Conservation (phyloP, 2,888 invertebrate genomes). For the Pollenia griseotomentosa region DNA sequence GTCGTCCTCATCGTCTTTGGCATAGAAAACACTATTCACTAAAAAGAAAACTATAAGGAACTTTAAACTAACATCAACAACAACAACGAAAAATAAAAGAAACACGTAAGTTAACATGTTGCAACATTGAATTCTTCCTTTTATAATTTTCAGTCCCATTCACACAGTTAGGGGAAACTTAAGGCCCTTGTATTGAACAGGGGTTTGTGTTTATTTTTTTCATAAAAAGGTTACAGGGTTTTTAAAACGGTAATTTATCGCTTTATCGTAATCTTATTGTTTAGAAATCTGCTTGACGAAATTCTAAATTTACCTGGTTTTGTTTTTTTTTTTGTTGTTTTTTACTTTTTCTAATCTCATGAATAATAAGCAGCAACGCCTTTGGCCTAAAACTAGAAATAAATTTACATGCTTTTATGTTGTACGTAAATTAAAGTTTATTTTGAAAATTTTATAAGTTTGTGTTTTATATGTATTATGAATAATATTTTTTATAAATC, state of each 20-base stretch:
- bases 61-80: slow-evolving; percentile 1
- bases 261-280: slow-evolving; percentile 40
- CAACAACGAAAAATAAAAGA: slow-evolving; percentile 19
- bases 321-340: slow-evolving; percentile 1
- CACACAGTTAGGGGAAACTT: slow-evolving; percentile 67
- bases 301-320: not conserved
- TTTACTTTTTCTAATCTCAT: slow-evolving; percentile 10
- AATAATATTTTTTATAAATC: not conserved
- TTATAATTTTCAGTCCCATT: not conserved
- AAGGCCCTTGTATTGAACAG: slow-evolving; percentile 49
- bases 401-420: not conserved
- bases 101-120: slow-evolving; percentile 67
- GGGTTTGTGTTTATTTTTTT: slow-evolving; percentile 33
- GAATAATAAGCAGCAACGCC: slow-evolving; percentile 39
- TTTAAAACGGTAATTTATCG: slow-evolving; percentile 43
- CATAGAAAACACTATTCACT: slow-evolving; percentile 44
- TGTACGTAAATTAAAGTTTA: not conserved
- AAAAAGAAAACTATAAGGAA: slow-evolving; percentile 60
- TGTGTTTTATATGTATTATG: not conserved
- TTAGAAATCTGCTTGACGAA: not conserved
- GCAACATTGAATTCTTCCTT: slow-evolving; percentile 55
- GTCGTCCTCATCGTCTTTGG: slow-evolving; percentile 60
- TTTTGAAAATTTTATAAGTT: not conserved
- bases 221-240: not conserved
- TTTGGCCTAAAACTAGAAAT: not conserved